These are phyloP conservation scores for Aethina tumida DNA, from an alignment of 1,140 invertebrate genomes.

Conservation along the genomic window DNA sequence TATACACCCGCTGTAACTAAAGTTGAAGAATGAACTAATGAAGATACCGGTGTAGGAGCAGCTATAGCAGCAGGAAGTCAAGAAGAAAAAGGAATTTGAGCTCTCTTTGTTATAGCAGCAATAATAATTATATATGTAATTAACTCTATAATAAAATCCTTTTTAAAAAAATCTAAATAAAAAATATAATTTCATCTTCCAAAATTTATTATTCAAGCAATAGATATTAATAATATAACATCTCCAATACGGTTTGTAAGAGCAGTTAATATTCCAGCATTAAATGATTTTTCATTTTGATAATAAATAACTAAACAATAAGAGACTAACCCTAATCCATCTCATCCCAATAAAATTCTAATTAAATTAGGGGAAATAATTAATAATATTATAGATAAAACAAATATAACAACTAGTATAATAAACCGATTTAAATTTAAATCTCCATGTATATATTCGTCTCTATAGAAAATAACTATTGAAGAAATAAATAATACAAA, in stretches of 20 bases:
- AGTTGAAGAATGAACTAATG: constrained; percentile 65
- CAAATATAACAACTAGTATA: constrained; percentile 50
- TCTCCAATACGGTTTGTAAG: constrained; percentile 53
- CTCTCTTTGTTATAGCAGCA: constrained; percentile 58
- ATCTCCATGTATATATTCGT: constrained; percentile 42
- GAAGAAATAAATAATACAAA: constrained; percentile 51
- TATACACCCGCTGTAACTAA: constrained; percentile 62
- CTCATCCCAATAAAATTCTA: constrained; percentile 57
- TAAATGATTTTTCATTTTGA: constrained; percentile 47
- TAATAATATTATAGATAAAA: constrained; percentile 56
- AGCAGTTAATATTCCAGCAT: constrained; percentile 51
- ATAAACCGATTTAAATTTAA: constrained; percentile 43
- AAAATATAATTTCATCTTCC: constrained; percentile 43
- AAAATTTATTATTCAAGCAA: constrained; percentile 45
- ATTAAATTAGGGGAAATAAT: constrained; percentile 57
- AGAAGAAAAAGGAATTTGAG: constrained; percentile 61
- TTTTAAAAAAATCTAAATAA: constrained; percentile 40
- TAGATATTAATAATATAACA: constrained; percentile 44
- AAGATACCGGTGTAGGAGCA: constrained; percentile 57
- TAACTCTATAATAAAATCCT: constrained; percentile 35
- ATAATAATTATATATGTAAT: constrained; percentile 41
- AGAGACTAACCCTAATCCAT: constrained; percentile 55
- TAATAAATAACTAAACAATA: constrained; percentile 59
- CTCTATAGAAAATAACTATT: constrained; percentile 49
- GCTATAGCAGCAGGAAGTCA: constrained; percentile 60